Evolutionary conservation across 2,113 vertebrate genomes (phyloP).

Genomic region (Carlito syrichta): DNA sequence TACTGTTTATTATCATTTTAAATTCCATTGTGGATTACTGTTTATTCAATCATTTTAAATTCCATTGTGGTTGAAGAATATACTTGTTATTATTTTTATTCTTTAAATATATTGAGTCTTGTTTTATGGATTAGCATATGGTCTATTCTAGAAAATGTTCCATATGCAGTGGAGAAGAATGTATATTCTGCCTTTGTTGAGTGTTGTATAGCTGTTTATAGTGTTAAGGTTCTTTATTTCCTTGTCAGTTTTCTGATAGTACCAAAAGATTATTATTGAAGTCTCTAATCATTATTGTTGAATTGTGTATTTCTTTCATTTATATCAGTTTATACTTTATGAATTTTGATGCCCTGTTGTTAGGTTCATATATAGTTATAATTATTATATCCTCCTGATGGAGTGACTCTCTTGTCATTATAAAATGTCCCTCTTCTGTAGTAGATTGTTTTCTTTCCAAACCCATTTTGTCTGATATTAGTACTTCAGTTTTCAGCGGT

Average conservation of each 20-base stretch:
- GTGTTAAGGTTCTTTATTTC: neutral
- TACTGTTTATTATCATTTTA: neutral
- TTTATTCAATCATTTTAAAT: neutral
- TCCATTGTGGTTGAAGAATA: neutral
- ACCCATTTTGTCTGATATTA: neutral
- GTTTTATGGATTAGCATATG: neutral
- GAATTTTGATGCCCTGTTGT: neutral
- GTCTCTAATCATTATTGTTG: neutral
- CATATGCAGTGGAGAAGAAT: neutral
- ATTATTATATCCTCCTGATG: neutral
- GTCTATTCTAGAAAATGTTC: neutral
- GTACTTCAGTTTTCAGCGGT: neutral
- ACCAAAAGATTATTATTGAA: no score
- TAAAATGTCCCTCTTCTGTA: neutral
- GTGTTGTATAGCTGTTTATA: neutral
- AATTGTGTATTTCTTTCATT: neutral
- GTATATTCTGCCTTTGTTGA: neutral
- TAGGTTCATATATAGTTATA: neutral
- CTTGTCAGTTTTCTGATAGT: neutral
- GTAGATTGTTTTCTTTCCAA: neutral
- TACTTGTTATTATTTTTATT: neutral
- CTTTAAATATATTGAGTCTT: neutral
- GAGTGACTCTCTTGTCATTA: neutral
- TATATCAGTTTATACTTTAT: neutral
- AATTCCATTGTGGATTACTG: neutral